Evolutionary conservation across 1,140 invertebrate species (phyloP).

Genomic region (Pseudomyrmex flavicornis): DNA sequence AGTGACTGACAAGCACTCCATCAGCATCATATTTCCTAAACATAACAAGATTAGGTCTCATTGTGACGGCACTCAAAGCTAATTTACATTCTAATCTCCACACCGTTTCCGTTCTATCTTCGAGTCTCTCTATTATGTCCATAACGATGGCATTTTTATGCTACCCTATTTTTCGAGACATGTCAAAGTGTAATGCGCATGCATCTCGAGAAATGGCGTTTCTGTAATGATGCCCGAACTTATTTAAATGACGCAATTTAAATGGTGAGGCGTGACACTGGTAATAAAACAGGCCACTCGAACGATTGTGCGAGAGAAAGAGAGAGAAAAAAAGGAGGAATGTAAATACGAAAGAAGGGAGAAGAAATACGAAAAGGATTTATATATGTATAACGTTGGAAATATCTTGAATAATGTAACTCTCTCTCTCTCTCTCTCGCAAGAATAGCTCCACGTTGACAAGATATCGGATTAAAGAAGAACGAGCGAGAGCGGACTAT

Average conservation of each 20-base stretch:
- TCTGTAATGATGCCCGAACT: constrained; percentile 5
- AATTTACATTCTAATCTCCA: constrained; percentile 81
- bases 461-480: constrained; percentile 24
- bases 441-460: constrained; percentile 40
- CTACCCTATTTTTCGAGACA: background rate
- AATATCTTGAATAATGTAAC: constrained; percentile 21
- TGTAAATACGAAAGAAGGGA: too few species aligned
- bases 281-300: constrained; percentile 13
- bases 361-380: background rate
- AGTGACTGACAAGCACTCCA: constrained; percentile 78
- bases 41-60: constrained; percentile 80
- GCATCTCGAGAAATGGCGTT: constrained; percentile 18
- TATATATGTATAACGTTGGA: constrained; percentile 1
- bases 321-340: background rate
- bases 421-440: constrained; percentile 39
- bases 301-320: constrained; percentile 2
- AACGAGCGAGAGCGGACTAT: constrained; percentile 18
- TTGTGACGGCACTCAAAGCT: constrained; percentile 77
- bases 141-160: background rate
- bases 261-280: constrained; percentile 13
- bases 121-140: constrained; percentile 9
- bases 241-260: background rate
- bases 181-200: background rate
- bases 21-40: constrained; percentile 81
- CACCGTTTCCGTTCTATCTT: constrained; percentile 37